Conservation (phyloP, 1,140 invertebrate genomes). For the Heliconius congener region DNA sequence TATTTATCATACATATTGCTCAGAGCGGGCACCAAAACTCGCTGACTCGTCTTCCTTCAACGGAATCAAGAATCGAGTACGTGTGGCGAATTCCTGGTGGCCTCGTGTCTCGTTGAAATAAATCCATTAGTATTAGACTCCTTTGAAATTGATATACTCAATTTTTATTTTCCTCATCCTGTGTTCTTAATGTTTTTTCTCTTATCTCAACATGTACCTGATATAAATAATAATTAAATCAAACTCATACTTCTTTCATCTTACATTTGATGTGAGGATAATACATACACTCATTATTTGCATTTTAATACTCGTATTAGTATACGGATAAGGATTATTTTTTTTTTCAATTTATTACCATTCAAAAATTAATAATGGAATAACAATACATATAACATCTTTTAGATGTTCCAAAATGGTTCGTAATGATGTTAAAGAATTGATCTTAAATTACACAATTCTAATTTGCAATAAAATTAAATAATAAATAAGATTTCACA, state of each 20-base stretch:
- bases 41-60: slow-evolving; percentile 69
- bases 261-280: background rate
- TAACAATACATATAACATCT: too few species aligned
- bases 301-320: background rate
- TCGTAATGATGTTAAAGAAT: too few species aligned
- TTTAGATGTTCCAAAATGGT: too few species aligned
- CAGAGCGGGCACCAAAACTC: slow-evolving; percentile 62
- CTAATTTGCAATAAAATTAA: too few species aligned
- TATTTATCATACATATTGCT: slow-evolving; percentile 81
- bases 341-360: background rate
- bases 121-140: slow-evolving; percentile 46
- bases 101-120: slow-evolving; percentile 47
- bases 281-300: background rate
- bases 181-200: slow-evolving; percentile 22
- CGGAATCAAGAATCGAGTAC: slow-evolving; percentile 75
- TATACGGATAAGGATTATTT: background rate
- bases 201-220: slow-evolving; percentile 15
- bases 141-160: slow-evolving; percentile 37
- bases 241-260: background rate
- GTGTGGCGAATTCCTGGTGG: slow-evolving; percentile 63
- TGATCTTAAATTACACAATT: too few species aligned
- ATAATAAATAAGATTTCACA: too few species aligned
- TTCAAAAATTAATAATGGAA: too few species aligned
- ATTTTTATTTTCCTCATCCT: slow-evolving; percentile 31
- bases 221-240: slow-evolving; percentile 14